Evolutionary conservation across 2,888 invertebrate genomes (phyloP).

Genomic region (Stictocephala bisonia): DNA sequence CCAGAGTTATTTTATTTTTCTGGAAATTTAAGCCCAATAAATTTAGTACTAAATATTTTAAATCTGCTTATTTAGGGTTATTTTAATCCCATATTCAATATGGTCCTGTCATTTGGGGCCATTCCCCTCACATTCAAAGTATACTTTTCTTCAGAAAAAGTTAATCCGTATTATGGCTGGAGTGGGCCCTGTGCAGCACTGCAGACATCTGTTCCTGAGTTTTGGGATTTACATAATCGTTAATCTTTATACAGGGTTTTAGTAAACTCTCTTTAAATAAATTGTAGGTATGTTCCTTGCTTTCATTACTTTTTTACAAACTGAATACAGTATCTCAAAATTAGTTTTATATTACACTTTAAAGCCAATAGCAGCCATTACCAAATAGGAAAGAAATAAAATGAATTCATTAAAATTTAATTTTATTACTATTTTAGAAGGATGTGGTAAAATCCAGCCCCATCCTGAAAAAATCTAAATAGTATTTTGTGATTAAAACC

Average conservation of each 20-base stretch:
- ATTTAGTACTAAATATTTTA: background rate
- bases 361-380: too few species aligned
- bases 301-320: too few species aligned
- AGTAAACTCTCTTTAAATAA: too few species aligned
- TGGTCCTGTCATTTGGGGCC: background rate
- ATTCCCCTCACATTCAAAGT: background rate
- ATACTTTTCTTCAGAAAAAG: background rate
- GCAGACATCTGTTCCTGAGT: background rate
- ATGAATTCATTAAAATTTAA: too few species aligned
- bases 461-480: too few species aligned
- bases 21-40: background rate
- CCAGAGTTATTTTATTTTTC: background rate
- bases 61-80: background rate
- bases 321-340: too few species aligned
- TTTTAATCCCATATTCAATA: constrained; percentile 1
- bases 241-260: background rate
- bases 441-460: too few species aligned
- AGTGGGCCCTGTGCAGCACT: constrained; percentile 4
- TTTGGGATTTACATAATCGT: background rate
- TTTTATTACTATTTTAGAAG: too few species aligned
- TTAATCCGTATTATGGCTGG: background rate
- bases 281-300: too few species aligned
- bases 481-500: too few species aligned
- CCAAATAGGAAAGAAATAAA: too few species aligned
- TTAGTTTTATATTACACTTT: too few species aligned